Conservation (phyloP, 2,888 invertebrate genomes). For the Drosophila demipolita region DNA sequence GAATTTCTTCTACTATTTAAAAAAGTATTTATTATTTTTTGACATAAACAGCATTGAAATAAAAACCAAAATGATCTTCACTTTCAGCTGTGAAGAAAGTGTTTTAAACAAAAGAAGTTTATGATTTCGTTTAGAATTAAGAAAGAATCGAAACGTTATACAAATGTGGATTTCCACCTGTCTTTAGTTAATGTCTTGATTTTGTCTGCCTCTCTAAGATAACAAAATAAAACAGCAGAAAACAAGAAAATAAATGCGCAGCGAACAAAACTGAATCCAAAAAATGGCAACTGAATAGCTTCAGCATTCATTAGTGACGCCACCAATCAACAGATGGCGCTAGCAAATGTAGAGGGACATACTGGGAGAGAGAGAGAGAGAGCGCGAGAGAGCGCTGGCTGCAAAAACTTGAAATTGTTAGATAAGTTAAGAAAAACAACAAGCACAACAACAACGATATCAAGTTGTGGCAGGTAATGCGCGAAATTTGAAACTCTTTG, state of each 20-base stretch:
- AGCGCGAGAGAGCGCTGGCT: background rate
- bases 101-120: background rate
- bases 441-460: background rate
- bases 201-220: conserved; percentile 43
- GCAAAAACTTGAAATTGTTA: conserved; percentile 19
- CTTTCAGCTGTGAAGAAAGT: background rate
- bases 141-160: background rate
- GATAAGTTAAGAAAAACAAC: conserved; percentile 18
- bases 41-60: background rate
- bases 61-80: background rate
- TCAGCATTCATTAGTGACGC: conserved; percentile 18
- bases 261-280: conserved; percentile 24
- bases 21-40: background rate
- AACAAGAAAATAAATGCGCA: conserved; percentile 40
- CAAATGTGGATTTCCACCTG: background rate
- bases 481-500: conserved; percentile 39
- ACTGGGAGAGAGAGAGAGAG: background rate
- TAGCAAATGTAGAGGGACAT: background rate
- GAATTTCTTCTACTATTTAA: background rate
- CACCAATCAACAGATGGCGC: conserved; percentile 62
- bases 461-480: conserved; percentile 26
- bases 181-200: conserved; percentile 53
- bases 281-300: conserved; percentile 5
- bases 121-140: background rate
- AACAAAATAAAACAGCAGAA: conserved; percentile 23